Base-by-base conservation (phyloP, 2,888 invertebrate species). In the Tachina lurida region DNA sequence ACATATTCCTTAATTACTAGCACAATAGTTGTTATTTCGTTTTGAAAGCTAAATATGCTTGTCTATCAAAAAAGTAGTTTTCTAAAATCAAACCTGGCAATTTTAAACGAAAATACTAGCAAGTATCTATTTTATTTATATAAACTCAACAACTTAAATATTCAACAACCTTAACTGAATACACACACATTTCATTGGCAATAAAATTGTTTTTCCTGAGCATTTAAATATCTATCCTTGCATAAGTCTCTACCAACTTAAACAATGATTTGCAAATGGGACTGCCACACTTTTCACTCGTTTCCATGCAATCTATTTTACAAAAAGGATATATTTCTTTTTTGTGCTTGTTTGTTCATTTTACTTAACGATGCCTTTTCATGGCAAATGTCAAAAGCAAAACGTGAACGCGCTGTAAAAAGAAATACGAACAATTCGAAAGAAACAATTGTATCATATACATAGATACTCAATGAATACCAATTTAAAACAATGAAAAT, bases 241-340 rank as follows among this genome's bases (percentile, higher is more conserved):
- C 73, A 39, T 49, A 49, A 62, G 60, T n/a, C 22, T 77, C 19
- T 13, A 22, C 19, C 12, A 77, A 47, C 49, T 60, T 41, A 31
- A 77, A 60, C 19, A 47, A 47, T 58, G 58, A 60, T 58, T 68
- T 68, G 60, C 52, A 43, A 39, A 68, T 68, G 41, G 41, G 19
- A 58, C 68, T 68, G 68, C 7, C 13, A n/a, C n/a, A 56, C 45
- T 45, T 58, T 62, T 54, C 62, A 10, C 22, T 62, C 43, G 43
- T 54, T 70, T 78, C 62, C 70, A 43, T 47, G 62, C 70, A 78
- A 78, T 78, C 54, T 62, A 70, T 60, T 49, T 70, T 31, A 60
- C 60, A 77, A 68, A 58, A 77, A 60, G n/a, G 22, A 19, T 31
- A 7, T 31, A 31, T 31, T 45, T 31, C 58, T 67, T 39, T 10